These are phyloP conservation scores for Turritopsis rubra DNA, from an alignment of 30 jellyfish, hydroid and myxozoan species.

Conservation along the genomic window DNA sequence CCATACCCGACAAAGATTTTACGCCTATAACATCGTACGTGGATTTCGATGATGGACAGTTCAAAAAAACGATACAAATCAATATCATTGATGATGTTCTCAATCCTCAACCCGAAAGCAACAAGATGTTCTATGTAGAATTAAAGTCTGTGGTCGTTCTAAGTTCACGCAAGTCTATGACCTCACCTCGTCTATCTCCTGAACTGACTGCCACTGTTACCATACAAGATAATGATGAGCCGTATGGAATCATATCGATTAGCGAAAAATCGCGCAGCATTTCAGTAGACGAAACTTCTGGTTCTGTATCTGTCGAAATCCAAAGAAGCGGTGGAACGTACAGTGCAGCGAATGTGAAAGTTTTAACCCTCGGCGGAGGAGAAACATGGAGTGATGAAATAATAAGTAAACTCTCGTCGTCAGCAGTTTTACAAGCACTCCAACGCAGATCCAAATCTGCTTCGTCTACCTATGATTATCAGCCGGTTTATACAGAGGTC, in stretches of 20 bases:
- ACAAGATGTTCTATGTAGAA: conserved; percentile 54
- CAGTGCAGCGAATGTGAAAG: conserved; percentile 65
- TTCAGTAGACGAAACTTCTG: conserved; percentile 47
- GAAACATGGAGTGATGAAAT: conserved; percentile 74
- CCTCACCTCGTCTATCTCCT: conserved; percentile 26
- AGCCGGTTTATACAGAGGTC: conserved; percentile 19
- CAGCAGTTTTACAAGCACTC: conserved; percentile 42
- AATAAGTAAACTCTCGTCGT: conserved; percentile 30
- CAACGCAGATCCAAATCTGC: conserved; percentile 31
- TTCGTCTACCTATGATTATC: conserved; percentile 28
- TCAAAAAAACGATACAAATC: conserved; percentile 30
- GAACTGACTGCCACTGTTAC: conserved; percentile 48
- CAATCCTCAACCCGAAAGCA: conserved; percentile 46
- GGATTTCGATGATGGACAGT: conserved; percentile 69
- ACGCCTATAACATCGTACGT: conserved; percentile 51
- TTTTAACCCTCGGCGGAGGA: conserved; percentile 86
- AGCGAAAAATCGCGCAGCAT: conserved; percentile 23
- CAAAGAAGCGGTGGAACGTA: conserved; percentile 75
- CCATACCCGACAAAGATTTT: conserved; percentile 56
- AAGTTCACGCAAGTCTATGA: background rate
- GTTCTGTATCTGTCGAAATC: conserved; percentile 34
- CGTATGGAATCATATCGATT: conserved; percentile 80
- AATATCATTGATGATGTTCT: conserved; percentile 58
- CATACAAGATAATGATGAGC: conserved; percentile 86
- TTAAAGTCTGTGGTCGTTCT: conserved; percentile 45